Percentiles rank a stretch among this genome's conserved stretches.
Evolutionary conservation across 2,888 invertebrate genomes (phyloP).

Genomic region (Meghimatium bilineatum): DNA sequence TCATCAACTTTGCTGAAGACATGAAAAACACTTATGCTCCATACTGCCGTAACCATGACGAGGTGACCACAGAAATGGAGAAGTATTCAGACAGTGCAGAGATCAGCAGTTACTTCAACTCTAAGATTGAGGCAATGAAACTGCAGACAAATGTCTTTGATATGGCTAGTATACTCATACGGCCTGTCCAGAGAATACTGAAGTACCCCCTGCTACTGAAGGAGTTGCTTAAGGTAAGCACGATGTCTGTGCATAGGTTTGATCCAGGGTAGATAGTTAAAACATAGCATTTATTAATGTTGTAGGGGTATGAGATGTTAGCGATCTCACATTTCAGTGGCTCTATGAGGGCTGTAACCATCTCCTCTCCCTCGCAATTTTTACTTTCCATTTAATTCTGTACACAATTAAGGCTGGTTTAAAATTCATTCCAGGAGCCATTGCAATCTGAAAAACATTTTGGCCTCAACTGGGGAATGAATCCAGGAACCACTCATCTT

Average conservation of each 20-base stretch:
- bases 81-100: constrained; percentile 79
- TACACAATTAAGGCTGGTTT: too few species aligned
- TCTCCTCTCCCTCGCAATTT: too few species aligned
- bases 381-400: too few species aligned
- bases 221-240: constrained; percentile 80
- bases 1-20: constrained; percentile 79
- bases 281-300: too few species aligned
- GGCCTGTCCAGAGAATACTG: constrained; percentile 82
- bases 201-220: constrained; percentile 82
- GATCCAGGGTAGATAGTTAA: too few species aligned
- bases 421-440: too few species aligned
- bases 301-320: too few species aligned
- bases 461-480: too few species aligned
- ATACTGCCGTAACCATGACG: constrained; percentile 82
- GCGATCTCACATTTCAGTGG: too few species aligned
- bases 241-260: neutral
- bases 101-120: constrained; percentile 74
- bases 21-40: constrained; percentile 80
- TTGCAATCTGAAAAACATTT: too few species aligned
- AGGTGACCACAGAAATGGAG: constrained; percentile 79
- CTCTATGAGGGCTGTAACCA: too few species aligned
- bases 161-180: constrained; percentile 81
- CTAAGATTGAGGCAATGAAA: constrained; percentile 70
- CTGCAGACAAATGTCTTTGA: constrained; percentile 78
- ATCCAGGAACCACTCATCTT: too few species aligned